Base-by-base conservation (phyloP, 2,888 invertebrate species). In the Laothoe populi region DNA sequence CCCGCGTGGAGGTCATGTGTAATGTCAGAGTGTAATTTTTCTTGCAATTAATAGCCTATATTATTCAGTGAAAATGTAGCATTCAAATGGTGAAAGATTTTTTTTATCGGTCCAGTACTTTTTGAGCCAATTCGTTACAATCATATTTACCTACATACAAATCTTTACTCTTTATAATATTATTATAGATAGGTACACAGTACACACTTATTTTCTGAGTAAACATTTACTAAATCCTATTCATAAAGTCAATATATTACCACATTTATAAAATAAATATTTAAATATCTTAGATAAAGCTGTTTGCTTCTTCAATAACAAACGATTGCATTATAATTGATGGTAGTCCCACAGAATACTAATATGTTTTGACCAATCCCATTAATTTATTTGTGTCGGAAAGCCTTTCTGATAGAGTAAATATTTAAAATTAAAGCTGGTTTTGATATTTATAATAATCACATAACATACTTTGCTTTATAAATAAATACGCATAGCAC, bases 261-360 rank as follows among this genome's bases (percentile, higher is more conserved):
- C 24, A n/a, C 24, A 24, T 48, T 26, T 7, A 11, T n/a, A 48
- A 13, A 24, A 48, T 26, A 26, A n/a, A n/a, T 38, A n/a, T 48
- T 71, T 74, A 70, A 74, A 48, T 48, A 48, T 26, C 13, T 38
- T 8, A 2, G 38, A 11, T 38, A 44, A 48, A 48, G 7, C 24
- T 13, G 7, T 48, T 48, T 48, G n/a, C 8, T 48, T 77, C 73
- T 75, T 73, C 72, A 74, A 70, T 24, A 48, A 24, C 26, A 48
- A 13, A 26, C 26, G n/a, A 48, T 24, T 48, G 48, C 13, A 24
- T 48, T 48, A 26, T 48, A 48, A 48, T 48, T 48, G 26, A n/a
- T 26, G n/a, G 7, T 26, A n/a, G 24, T 48, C 48, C 24, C 48
- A 48, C 26, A 26, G 48, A 48, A 48, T 26, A 7, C 7, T 21